Conservation (phyloP, 2,797 vertebrate species). For the Darevskia nairensis region DNA sequence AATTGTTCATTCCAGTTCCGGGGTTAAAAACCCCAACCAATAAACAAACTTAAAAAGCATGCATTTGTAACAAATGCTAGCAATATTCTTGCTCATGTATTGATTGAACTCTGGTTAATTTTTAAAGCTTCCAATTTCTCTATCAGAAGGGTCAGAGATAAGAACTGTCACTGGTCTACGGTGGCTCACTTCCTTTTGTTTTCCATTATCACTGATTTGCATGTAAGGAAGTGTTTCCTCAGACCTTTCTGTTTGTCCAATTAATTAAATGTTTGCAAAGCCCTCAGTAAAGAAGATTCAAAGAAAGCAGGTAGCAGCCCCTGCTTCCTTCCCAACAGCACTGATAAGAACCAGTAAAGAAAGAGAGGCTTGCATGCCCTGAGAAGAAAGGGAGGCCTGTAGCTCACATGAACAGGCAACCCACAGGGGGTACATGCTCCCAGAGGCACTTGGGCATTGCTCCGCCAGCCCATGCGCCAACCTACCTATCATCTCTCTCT, state of each 20-base stretch:
- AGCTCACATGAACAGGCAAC: neutral
- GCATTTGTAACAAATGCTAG: neutral
- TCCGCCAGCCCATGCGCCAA: too few species aligned
- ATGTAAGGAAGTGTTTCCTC: slow-evolving; percentile 1
- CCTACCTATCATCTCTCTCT: too few species aligned
- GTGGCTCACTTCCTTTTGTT: neutral
- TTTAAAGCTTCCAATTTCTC: neutral
- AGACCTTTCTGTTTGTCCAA: slow-evolving; percentile 21
- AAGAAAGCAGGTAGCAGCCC: slow-evolving; percentile 20
- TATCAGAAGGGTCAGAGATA: neutral
- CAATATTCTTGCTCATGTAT: neutral
- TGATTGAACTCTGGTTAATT: neutral
- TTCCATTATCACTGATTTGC: slow-evolving; percentile 3
- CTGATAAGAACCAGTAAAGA: neutral
- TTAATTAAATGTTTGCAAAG: slow-evolving; percentile 39
- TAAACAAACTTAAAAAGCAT: neutral
- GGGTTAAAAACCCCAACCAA: neutral
- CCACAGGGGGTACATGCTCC: neutral
- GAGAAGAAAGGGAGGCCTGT: neutral
- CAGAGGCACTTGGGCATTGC: too few species aligned
- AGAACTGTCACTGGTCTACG: neutral
- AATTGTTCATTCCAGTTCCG: neutral
- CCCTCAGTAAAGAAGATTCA: slow-evolving; percentile 3
- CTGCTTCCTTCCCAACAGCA: slow-evolving; percentile 9
- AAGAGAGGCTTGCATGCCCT: neutral